Evolutionary conservation across 2,888 invertebrate species (phyloP), one percentile per base, ranked within the genome.

Genomic region (Epirrita christyi): DNA sequence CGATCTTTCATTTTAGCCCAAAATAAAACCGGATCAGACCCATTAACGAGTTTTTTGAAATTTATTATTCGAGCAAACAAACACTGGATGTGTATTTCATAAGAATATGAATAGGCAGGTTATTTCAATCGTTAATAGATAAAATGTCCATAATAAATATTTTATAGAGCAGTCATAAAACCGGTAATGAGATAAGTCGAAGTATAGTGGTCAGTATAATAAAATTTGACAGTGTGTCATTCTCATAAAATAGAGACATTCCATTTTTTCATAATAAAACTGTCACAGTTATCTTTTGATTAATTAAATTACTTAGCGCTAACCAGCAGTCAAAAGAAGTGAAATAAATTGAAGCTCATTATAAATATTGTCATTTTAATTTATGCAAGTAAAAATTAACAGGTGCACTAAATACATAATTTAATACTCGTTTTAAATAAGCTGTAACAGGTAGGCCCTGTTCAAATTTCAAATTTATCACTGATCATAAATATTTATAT

Each of bases 111-210:
- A 81, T 81, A 76, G 75, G 69, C 73, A 72, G 79, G 75, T 80
- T 75, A 78, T 83, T 85, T 83, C 75, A 82, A 88, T 85, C 83
- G 78, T 82, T 84, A 80, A 76, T 67, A 81, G 84, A 86, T 88
- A 86, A 86, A 85, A 83, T 72, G 78, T 77, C 75, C 74, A 80
- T 78, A 73, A 83, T 81, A 75, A 86, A 83, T 84, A 80, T 84
- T 86, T 90, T 88, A 90, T 88, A 83, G 86, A 85, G 76, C 82
- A 80, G 71, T 80, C 81, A 80, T 89, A 88, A 89, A 89, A 83
- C 74, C 61, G 67, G 77, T 76, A 66, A 66, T 71, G 72, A 78
- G 80, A 82, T 84, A 83, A 80, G 72, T 45, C 58, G 70, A 66
- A 73, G 72, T 77, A 21, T 21, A 56, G 78, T 76, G 79, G 73